Evolutionary conservation across 1,140 invertebrate genomes (phyloP).

Genomic region (Anastatus disparis): DNA sequence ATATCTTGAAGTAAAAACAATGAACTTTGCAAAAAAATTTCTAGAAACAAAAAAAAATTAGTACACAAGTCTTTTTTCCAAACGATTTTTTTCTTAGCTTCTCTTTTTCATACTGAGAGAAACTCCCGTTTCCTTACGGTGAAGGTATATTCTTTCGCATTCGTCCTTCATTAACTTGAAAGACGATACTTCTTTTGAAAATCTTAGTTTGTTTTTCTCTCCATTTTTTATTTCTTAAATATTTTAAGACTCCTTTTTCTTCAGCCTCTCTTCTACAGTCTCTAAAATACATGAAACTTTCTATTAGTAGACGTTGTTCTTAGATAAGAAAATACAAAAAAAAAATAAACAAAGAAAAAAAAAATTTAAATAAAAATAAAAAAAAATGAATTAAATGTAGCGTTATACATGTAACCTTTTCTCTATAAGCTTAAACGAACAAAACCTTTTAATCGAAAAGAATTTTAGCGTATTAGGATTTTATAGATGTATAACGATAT

Average conservation of each 20-base stretch:
- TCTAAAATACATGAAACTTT: constrained; percentile 53
- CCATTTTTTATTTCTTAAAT: constrained; percentile 23
- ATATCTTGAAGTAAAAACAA: no score
- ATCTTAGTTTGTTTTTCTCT: background rate
- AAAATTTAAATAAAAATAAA: no score
- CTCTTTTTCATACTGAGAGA: background rate
- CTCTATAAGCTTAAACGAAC: constrained; percentile 56
- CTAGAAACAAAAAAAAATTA: no score
- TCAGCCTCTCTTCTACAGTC: constrained; percentile 37
- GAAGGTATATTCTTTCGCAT: constrained; percentile 23
- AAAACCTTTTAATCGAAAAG: constrained; percentile 57
- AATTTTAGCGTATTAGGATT: constrained; percentile 52
- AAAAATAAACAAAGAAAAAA: no score
- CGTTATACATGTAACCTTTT: constrained; percentile 62
- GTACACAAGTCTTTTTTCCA: no score
- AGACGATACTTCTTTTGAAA: constrained; percentile 17
- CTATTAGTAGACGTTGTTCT: constrained; percentile 61
- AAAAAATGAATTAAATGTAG: constrained; percentile 52
- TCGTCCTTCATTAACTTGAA: constrained; percentile 14
- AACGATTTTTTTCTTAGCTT: background rate
- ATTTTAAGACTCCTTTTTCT: constrained; percentile 11
- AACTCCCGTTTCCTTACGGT: background rate
- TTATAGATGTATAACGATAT: constrained; percentile 50
- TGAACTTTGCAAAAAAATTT: no score
- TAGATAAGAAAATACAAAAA: no score